phyloP scores from a whole-genome alignment of 2,888 invertebrate genomes.

The Lasioglossum marginatum region DNA sequence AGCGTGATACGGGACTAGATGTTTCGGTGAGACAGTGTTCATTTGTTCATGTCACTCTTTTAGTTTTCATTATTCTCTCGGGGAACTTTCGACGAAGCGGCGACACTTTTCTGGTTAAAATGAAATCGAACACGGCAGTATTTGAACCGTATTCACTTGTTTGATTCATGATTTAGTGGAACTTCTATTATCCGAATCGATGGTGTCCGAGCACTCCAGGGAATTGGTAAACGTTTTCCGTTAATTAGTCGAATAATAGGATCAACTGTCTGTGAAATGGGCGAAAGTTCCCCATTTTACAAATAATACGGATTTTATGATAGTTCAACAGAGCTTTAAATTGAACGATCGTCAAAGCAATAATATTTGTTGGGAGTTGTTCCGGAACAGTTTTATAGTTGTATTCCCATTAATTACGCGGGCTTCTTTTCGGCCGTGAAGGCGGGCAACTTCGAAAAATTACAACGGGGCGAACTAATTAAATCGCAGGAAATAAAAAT shows the following conservation, averaged over 20 bases:
- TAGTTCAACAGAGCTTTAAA: neutral
- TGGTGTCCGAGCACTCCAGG: too few species aligned
- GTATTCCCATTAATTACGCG: neutral
- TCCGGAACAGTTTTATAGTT: neutral
- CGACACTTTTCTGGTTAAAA: neutral
- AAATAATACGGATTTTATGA: neutral
- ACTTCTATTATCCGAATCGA: too few species aligned
- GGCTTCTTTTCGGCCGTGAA: neutral
- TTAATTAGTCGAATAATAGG: neutral
- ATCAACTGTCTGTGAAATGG: neutral
- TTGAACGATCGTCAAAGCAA: neutral
- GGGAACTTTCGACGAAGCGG: neutral
- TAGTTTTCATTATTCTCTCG: neutral
- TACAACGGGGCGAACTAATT: neutral
- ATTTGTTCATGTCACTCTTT: neutral
- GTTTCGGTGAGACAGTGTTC: neutral
- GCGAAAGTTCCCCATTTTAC: neutral
- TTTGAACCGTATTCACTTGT: neutral
- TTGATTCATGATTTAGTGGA: neutral
- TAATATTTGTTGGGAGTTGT: neutral
- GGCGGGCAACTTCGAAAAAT: neutral
- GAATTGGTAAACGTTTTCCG: neutral
- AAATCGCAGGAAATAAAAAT: slow-evolving; percentile 8
- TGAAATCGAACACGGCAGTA: neutral
- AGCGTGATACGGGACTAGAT: neutral